Evolutionary conservation across 2,888 invertebrate species (phyloP).

Genomic region (Melieria crassipennis): DNA sequence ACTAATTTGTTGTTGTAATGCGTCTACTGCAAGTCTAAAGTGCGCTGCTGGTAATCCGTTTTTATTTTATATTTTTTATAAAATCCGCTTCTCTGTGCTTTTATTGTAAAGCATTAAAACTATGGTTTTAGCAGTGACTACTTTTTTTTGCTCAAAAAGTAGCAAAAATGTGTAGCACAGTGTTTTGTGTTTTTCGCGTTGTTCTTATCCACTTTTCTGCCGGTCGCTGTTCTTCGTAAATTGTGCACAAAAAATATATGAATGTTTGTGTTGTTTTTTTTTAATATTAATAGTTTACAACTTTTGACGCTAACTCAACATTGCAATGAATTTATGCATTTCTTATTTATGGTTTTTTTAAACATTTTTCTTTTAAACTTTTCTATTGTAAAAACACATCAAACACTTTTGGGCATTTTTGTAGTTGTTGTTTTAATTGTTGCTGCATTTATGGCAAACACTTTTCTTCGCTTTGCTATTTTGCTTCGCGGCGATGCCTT

Average conservation of each 20-base stretch:
- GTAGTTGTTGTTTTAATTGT: not conserved
- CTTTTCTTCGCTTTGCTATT: no score
- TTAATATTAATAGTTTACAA: not conserved
- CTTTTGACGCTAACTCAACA: constrained; percentile 14
- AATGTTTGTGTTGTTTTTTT: not conserved
- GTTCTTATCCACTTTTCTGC: not conserved
- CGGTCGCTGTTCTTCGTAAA: not conserved
- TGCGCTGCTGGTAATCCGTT: constrained; percentile 20
- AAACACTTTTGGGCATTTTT: not conserved
- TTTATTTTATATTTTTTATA: not conserved
- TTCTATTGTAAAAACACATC: not conserved
- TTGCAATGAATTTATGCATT: constrained; percentile 2
- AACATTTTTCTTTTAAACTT: not conserved
- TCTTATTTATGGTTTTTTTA: not conserved
- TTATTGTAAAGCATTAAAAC: no score
- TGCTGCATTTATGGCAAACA: no score
- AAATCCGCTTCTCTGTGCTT: no score
- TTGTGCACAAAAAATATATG: constrained; percentile 6
- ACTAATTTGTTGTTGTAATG: constrained; percentile 35
- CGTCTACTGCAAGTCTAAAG: no score
- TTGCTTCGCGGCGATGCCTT: no score
- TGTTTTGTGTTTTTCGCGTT: constrained; percentile 22
- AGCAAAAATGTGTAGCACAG: constrained; percentile 38
- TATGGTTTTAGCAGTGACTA: constrained; percentile 22
- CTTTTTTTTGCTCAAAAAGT: constrained; percentile 43